A percentile compares a stretch with the other conserved stretches of the same genome.
These are phyloP conservation scores for Mycalesis mineus DNA, from an alignment of 2,888 invertebrate species.

Conservation along the genomic window DNA sequence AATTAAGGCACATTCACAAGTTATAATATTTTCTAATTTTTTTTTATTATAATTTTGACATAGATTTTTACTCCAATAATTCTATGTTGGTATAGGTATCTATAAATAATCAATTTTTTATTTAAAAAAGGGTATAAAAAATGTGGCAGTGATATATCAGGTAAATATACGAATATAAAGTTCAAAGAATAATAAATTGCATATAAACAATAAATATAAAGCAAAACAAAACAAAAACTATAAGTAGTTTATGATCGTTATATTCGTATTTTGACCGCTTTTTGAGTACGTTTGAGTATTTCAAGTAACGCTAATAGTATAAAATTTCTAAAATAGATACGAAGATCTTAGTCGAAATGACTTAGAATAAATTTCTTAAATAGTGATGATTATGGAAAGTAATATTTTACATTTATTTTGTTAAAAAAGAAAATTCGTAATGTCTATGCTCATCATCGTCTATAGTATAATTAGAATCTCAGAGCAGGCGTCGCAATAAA, in stretches of 20 bases:
- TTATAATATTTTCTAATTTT: constrained; percentile 30
- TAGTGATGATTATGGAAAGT: no score
- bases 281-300: constrained; percentile 4
- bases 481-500: no score
- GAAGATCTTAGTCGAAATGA: not conserved
- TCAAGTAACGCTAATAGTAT: not conserved
- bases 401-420: no score
- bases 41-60: constrained; percentile 10
- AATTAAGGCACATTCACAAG: constrained; percentile 58
- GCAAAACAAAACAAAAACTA: not conserved
- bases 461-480: no score
- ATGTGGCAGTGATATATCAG: constrained; percentile 17
- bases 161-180: constrained; percentile 15
- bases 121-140: constrained; percentile 13
- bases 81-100: not conserved
- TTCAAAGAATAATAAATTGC: not conserved
- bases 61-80: constrained; percentile 5
- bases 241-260: not conserved
- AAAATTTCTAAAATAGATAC: not conserved
- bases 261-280: not conserved
- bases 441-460: no score
- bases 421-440: no score
- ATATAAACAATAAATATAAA: constrained; percentile 19
- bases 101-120: not conserved
- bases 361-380: not conserved